Conservation (phyloP, 1,140 invertebrate species). For the Holotrichia oblita region DNA sequence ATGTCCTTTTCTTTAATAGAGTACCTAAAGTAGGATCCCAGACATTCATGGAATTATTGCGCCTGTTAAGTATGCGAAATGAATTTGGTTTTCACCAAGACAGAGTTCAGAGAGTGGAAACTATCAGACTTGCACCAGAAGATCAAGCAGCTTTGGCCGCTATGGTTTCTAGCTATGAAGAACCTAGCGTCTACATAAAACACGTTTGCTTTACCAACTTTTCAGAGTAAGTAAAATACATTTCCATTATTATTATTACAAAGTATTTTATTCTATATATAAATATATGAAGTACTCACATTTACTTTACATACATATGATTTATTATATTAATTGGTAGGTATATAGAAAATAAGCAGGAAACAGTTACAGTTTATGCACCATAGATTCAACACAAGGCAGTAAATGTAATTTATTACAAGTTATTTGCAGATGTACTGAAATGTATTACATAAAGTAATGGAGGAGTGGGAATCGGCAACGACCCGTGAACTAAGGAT, state of each 20-base stretch:
- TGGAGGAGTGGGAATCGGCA: no score
- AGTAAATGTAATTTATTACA: no score
- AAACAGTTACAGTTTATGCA: no score
- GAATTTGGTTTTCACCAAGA: slow-evolving; percentile 84
- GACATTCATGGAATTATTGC: slow-evolving; percentile 86
- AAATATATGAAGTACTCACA: no score
- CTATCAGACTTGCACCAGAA: slow-evolving; percentile 76
- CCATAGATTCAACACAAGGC: no score
- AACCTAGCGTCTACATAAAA: slow-evolving; percentile 76
- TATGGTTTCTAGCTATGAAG: slow-evolving; percentile 64
- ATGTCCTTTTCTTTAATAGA: slow-evolving; percentile 87
- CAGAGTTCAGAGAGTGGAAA: slow-evolving; percentile 84
- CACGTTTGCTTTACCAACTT: slow-evolving; percentile 89
- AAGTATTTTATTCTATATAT: no score
- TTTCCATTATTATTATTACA: background rate
- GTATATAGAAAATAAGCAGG: no score
- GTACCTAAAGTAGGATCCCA: slow-evolving; percentile 90
- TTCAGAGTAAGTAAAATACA: slow-evolving; percentile 68
- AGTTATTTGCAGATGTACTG: no score
- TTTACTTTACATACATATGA: no score
- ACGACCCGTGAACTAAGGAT: no score
- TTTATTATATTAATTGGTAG: no score
- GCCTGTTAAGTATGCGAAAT: slow-evolving; percentile 78
- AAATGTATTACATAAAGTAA: no score
- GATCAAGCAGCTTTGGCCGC: slow-evolving; percentile 74